phyloP scores from a whole-genome alignment of 2,797 vertebrate genomes.

The Rhodeus uyekii region DNA sequence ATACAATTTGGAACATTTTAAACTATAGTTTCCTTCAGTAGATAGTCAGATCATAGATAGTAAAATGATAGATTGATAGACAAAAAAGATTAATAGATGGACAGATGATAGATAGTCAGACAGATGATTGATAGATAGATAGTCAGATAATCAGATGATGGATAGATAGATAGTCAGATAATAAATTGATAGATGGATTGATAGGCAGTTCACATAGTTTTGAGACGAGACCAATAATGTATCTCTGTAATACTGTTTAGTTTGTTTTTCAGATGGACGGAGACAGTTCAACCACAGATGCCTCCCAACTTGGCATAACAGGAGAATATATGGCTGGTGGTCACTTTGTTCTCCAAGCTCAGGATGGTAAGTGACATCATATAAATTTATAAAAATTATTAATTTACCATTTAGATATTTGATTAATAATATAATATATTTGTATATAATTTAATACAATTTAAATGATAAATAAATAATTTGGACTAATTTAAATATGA shows the following conservation, averaged over 20 bases:
- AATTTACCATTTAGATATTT: not conserved
- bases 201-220: not conserved
- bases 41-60: no score
- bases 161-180: no score
- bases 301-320: constrained; percentile 94
- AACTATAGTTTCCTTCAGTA: no score
- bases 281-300: constrained; percentile 93
- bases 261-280: constrained; percentile 89
- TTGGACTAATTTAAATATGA: not conserved
- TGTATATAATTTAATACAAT: not conserved
- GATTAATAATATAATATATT: not conserved
- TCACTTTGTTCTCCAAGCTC: constrained; percentile 95
- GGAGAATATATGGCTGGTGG: constrained; percentile 92
- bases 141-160: no score
- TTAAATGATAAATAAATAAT: not conserved
- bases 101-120: no score
- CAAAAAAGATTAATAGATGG: no score
- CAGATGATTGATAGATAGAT: no score
- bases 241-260: not conserved
- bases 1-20: no score
- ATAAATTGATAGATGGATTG: no score
- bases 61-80: no score
- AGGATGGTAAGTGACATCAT: constrained; percentile 82
- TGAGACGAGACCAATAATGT: not conserved
- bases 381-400: not conserved